A percentile compares a stretch with the other conserved stretches of the same genome.
These are phyloP conservation scores for Prionailurus bengalensis DNA, from an alignment of 2,113 vertebrate genomes.

Conservation along the genomic window DNA sequence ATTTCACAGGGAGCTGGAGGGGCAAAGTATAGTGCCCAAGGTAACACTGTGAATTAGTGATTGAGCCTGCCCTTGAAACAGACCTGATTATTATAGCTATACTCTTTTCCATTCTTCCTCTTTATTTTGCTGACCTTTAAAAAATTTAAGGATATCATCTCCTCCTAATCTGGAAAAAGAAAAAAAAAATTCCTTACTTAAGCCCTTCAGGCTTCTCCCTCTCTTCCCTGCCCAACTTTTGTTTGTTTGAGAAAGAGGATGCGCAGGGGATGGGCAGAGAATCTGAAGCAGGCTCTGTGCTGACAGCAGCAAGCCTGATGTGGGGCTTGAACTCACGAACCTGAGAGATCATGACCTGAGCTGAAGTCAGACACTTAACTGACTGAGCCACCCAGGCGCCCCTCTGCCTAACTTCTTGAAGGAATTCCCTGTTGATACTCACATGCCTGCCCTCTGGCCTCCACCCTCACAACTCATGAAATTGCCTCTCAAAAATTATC, in stretches of 20 bases:
- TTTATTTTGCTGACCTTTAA: background rate
- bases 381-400: no score
- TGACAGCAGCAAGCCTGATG: no score
- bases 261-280: no score
- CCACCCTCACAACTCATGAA: background rate
- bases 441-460: background rate
- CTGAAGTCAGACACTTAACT: no score
- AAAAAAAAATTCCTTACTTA: no score
- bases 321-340: no score
- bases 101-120: background rate
- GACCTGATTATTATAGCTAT: background rate
- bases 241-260: no score
- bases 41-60: background rate
- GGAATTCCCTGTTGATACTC: background rate
- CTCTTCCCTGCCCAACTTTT: background rate
- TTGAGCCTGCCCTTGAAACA: background rate
- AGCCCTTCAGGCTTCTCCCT: background rate
- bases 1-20: background rate
- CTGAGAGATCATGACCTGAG: no score
- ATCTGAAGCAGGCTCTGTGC: no score
- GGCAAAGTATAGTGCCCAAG: background rate
- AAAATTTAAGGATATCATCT: background rate
- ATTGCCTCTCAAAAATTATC: background rate
- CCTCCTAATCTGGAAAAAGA: background rate
- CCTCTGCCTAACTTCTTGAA: background rate